These are phyloP conservation scores for Nibea coibor DNA, from an alignment of 2,113 vertebrate species.

Conservation along the genomic window DNA sequence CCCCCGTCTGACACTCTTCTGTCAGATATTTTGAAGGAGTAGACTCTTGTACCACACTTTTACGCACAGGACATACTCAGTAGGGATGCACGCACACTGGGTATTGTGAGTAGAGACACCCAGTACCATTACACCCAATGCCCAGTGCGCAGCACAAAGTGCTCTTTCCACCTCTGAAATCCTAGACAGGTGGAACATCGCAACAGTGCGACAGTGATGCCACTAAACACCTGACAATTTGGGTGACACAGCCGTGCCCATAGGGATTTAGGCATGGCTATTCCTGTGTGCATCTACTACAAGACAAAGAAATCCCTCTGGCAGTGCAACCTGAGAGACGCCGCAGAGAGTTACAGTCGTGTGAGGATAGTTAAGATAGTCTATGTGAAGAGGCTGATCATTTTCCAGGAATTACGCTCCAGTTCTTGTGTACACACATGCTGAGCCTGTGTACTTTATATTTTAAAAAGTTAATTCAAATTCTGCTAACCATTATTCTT, in stretches of 20 bases:
- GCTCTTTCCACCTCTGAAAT: conserved; percentile 61
- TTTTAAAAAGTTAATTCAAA: conserved; percentile 3
- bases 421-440: not conserved
- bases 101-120: conserved; percentile 19
- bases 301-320: conserved; percentile 55
- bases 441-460: not conserved
- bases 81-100: not conserved
- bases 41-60: not conserved
- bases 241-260: conserved; percentile 23
- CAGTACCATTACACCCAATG: conserved; percentile 27
- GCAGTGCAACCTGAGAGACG: conserved; percentile 10
- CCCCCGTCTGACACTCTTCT: not conserved
- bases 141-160: conserved; percentile 35
- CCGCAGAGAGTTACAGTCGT: not conserved
- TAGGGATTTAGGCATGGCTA: conserved; percentile 56
- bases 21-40: conserved; percentile 25
- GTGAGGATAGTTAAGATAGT: not conserved
- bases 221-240: conserved; percentile 61
- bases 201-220: conserved; percentile 52
- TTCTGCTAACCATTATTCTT: not conserved
- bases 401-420: not conserved
- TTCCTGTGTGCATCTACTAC: conserved; percentile 60
- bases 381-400: not conserved
- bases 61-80: not conserved
- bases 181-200: conserved; percentile 59